phyloP scores from a whole-genome alignment of 2,888 invertebrate species.

The Machimus rusticus region DNA sequence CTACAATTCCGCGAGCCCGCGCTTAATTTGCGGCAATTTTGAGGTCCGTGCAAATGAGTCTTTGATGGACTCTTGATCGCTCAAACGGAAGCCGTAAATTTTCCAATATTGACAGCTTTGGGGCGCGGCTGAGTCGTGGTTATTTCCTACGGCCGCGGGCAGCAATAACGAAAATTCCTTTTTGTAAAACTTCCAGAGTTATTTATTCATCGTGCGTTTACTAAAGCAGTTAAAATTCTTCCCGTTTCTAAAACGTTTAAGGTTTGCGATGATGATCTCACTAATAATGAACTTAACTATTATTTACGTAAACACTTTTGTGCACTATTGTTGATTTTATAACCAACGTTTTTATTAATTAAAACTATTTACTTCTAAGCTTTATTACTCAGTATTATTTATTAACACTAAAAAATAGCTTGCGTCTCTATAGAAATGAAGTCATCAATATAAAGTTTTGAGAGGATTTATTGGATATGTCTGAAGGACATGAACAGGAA shows the following conservation, averaged over 20 bases:
- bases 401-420: too few relatives aligned
- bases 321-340: neutral
- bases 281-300: neutral
- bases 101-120: neutral
- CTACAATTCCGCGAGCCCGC: neutral
- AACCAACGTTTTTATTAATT: neutral
- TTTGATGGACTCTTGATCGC: slow-evolving; percentile 20
- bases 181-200: neutral
- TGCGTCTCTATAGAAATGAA: too few relatives aligned
- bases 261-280: neutral
- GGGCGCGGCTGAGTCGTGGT: neutral
- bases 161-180: neutral
- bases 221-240: neutral
- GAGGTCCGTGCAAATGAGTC: neutral
- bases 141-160: neutral
- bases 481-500: too few relatives aligned
- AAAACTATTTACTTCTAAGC: neutral
- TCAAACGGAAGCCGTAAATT: slow-evolving; percentile 19
- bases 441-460: too few relatives aligned
- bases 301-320: neutral
- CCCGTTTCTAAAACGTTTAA: neutral
- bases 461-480: too few relatives aligned
- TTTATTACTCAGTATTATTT: neutral
- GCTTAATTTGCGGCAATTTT: slow-evolving; percentile 20
- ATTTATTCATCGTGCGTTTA: neutral